Base-by-base conservation (phyloP, 2,888 invertebrate genomes). In the Eucera pruinosa region DNA sequence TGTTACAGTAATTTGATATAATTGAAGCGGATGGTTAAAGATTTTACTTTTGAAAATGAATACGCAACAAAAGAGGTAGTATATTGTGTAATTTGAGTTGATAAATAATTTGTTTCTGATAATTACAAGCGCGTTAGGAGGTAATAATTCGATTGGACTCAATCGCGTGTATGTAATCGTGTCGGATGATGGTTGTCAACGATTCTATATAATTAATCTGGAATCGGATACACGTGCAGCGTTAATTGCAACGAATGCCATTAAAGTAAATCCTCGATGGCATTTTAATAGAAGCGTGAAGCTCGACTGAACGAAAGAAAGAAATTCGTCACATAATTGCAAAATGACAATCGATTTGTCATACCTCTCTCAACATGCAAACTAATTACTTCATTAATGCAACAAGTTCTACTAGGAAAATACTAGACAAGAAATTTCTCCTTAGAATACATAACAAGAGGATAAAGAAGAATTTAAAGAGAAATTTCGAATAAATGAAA, bases 191-290 rank as follows among this genome's bases (percentile, higher is more conserved):
- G 41, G 54, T 70, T 54, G 30, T 20, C 33, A 45, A 27, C 43
- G 25, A 1, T 23, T n/a, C 9, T n/a, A 6, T 45, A 47, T 61
- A 70, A 73, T 70, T 73, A 61, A 71, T 47, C 45, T 5, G 11
- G 43, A 13, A 11, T 11, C 33, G 18, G 13, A 39, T 45, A 54
- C 41, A 33, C 54, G 25, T 18, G 39, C 27, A 4, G 39, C 23
- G 41, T 33, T 36, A 20, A 67, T 67, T 43, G 58, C n/a, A 52
- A 58, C 25, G 18, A 68, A 47, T n/a, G 43, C 23, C 15, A n/a
- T 39, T 36, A 15, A 30, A 30, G 15, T 55, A 70, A 61, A 47
- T 39, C 13, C n/a, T n/a, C 15, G 50, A 1, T 15, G 33, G 48
- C 30, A 36, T 27, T 50, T 64, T n/a, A 15, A 47, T 18, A 9